phyloP scores from a whole-genome alignment of 2,113 vertebrate species.

The Actinemys pallida region DNA sequence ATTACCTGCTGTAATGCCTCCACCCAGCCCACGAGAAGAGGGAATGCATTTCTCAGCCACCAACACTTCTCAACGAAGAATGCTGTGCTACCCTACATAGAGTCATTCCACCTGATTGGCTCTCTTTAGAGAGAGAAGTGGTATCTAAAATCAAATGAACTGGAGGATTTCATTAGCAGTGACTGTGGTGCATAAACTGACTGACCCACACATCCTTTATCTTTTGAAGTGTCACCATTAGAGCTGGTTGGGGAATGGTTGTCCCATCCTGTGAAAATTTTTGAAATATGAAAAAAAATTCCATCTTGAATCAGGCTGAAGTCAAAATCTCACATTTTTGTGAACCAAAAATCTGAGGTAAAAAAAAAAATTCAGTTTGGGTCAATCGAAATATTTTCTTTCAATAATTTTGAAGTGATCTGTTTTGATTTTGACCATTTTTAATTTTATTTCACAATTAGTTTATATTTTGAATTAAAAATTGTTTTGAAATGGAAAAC shows the following conservation, averaged over 20 bases:
- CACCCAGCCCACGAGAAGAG: not conserved
- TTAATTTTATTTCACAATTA: not conserved
- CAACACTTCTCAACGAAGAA: not conserved
- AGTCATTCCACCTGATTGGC: not conserved
- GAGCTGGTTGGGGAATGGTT: not conserved
- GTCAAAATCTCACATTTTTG: not conserved
- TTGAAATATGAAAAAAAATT: not conserved
- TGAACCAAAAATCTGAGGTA: not conserved
- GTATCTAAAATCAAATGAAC: not conserved
- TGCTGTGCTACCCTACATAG: not conserved
- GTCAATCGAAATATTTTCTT: not conserved
- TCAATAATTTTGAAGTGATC: not conserved
- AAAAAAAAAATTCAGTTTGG: not conserved
- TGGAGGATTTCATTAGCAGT: not conserved
- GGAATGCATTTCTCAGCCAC: not conserved
- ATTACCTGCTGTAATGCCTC: not conserved
- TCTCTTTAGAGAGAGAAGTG: not conserved
- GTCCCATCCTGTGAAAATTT: not conserved
- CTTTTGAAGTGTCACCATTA: not conserved
- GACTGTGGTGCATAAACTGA: not conserved
- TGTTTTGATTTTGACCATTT: not conserved
- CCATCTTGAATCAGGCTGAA: not conserved
- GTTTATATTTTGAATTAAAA: not conserved
- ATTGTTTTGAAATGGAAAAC: not conserved
- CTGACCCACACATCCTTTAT: fast-evolving